Evolutionary conservation across 2,113 vertebrate genomes (phyloP).

Genomic region (Ammospiza caudacuta): DNA sequence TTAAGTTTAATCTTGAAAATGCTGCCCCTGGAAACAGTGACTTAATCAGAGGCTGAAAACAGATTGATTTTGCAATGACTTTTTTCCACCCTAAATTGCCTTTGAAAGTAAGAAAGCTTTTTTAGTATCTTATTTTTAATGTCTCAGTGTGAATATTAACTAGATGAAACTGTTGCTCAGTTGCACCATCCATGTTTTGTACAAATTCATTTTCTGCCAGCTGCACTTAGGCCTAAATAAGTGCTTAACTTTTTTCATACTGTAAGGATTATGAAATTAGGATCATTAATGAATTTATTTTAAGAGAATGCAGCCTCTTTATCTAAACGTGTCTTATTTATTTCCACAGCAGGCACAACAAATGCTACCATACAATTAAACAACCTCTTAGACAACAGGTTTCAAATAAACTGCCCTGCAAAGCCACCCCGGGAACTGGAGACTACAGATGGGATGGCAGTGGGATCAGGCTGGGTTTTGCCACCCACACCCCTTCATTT

Average conservation of each 20-base stretch:
- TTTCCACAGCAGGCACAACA: not conserved
- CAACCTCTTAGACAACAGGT: not conserved
- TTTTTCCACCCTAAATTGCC: not conserved
- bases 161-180: not conserved
- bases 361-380: not conserved
- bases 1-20: constrained; percentile 4
- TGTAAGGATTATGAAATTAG: constrained; percentile 54
- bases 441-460: no score
- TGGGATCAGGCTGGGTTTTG: not conserved
- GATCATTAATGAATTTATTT: constrained; percentile 32
- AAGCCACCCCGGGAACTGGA: not conserved
- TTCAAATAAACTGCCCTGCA: not conserved
- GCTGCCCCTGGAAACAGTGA: not conserved
- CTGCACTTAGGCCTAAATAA: constrained; percentile 11
- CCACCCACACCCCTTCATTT: not conserved
- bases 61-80: not conserved
- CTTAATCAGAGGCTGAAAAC: not conserved
- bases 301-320: constrained; percentile 22
- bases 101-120: not conserved
- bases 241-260: not conserved
- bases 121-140: not conserved
- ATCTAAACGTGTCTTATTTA: constrained; percentile 13
- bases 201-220: not conserved
- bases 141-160: not conserved
- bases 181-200: constrained; percentile 34